Conservation (phyloP, 1,140 invertebrate genomes). For the Vanessa tameamea region DNA sequence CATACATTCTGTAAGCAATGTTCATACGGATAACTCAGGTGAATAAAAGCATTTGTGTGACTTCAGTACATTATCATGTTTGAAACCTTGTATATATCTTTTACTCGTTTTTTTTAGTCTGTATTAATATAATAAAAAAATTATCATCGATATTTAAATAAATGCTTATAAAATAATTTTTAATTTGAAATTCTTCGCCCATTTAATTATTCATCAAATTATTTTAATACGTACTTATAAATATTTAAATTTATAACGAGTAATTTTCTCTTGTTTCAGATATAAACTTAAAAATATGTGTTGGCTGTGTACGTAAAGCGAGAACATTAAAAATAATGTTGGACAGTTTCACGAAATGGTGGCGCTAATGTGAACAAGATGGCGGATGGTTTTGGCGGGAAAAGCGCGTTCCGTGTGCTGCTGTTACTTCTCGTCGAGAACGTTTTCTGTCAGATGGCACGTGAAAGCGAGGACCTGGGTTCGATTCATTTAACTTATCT, state of each 20-base stretch:
- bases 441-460: constrained; percentile 39
- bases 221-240: not conserved
- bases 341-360: constrained; percentile 38
- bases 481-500: constrained; percentile 26
- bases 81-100: too few species aligned
- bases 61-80: too few species aligned
- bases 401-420: constrained; percentile 38
- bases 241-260: not conserved
- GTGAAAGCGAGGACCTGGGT: constrained; percentile 38
- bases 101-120: too few species aligned
- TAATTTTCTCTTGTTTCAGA: constrained; percentile 27
- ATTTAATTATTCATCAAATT: not conserved
- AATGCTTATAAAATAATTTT: not conserved
- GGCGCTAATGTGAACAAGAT: constrained; percentile 45
- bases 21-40: too few species aligned
- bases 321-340: constrained; percentile 18
- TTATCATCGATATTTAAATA: not conserved
- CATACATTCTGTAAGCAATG: too few species aligned
- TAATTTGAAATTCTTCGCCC: not conserved
- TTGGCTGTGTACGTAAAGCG: constrained; percentile 17
- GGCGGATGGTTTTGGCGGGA: constrained; percentile 48
- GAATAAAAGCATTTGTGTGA: too few species aligned
- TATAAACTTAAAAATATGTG: constrained; percentile 13
- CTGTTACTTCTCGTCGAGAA: constrained; percentile 40
- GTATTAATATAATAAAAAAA: too few species aligned